Evolutionary conservation across 2,888 invertebrate species (phyloP).

Genomic region (Eupithecia insigniata): DNA sequence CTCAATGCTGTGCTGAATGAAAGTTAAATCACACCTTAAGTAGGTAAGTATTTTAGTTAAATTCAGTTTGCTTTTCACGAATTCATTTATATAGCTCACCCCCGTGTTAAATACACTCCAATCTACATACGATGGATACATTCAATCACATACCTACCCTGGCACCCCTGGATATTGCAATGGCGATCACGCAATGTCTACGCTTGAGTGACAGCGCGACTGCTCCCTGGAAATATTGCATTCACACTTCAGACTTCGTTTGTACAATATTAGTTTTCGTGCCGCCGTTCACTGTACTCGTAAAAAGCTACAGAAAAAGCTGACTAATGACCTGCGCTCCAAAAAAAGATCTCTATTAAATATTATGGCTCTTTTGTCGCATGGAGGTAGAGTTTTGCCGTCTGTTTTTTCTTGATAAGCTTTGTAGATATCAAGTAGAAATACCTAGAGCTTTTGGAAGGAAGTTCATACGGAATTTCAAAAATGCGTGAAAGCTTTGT

Average conservation of each 20-base stretch:
- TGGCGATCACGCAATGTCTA: conserved; percentile 64
- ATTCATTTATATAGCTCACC: conserved; percentile 8
- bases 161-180: conserved; percentile 55
- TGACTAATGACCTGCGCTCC: not conserved
- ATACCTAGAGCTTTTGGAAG: not conserved
- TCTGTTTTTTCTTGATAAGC: not conserved
- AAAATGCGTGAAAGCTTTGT: not conserved
- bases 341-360: not conserved
- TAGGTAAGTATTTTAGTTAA: not conserved
- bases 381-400: not conserved
- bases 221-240: conserved; percentile 64
- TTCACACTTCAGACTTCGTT: conserved; percentile 50
- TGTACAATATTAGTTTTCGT: conserved; percentile 45
- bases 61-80: not conserved
- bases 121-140: conserved; percentile 29
- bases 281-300: conserved; percentile 27
- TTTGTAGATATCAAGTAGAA: not conserved
- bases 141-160: conserved; percentile 37
- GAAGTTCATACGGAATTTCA: not conserved
- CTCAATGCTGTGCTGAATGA: not conserved
- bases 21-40: too few relatives aligned
- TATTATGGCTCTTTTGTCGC: not conserved
- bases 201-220: conserved; percentile 67
- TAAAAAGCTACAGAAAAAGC: conserved; percentile 25
- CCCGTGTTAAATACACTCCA: conserved; percentile 23